Base-by-base conservation (phyloP, 2,888 invertebrate species). In the Vanessa cardui region DNA sequence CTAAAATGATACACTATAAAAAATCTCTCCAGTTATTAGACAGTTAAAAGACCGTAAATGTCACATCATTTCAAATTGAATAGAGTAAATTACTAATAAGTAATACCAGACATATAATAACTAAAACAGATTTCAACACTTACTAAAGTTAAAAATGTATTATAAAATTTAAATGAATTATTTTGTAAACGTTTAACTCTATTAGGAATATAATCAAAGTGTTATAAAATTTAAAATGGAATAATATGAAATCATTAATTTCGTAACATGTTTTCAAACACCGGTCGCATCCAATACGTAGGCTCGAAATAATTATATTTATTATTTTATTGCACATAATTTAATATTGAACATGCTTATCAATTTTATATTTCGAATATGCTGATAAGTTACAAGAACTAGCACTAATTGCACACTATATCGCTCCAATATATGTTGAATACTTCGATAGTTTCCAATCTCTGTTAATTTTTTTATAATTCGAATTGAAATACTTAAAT, bases 161-260 rank as follows among this genome's bases (percentile, higher is more conserved):
- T 78, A 81, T 78, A 79, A 78, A 80, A 75, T 76, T 78, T 69
- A 74, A 70, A 75, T 76, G 72, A 73, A 75, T 76, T 70, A 69
- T 74, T 75, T 77, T 73, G 67, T 80, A 80, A 81, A 80, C 74
- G 71, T 82, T 80, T 80, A 78, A 73, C 72, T 81, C 80, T 79
- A 80, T 83, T 80, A 83, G 81, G 76, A 74, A 74, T 71, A 76
- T 81, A 80, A 84, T 88, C 83, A 85, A 84, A 85, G 78, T 58
- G 74, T 71, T 75, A 78, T 86, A 81, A 85, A 85, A 86, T 78
- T 73, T 74, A 74, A 83, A 68, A 68, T 50, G 58, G 58, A 49
- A 67, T 71, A 66, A 64, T 64, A 61, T 67, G 66, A 67, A 70
- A 65, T 65, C 33, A 64, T 72, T 70, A 70, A 74, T 71, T 73